Conservation (phyloP, 2,113 vertebrate genomes). For the Myiopsitta monachus region DNA sequence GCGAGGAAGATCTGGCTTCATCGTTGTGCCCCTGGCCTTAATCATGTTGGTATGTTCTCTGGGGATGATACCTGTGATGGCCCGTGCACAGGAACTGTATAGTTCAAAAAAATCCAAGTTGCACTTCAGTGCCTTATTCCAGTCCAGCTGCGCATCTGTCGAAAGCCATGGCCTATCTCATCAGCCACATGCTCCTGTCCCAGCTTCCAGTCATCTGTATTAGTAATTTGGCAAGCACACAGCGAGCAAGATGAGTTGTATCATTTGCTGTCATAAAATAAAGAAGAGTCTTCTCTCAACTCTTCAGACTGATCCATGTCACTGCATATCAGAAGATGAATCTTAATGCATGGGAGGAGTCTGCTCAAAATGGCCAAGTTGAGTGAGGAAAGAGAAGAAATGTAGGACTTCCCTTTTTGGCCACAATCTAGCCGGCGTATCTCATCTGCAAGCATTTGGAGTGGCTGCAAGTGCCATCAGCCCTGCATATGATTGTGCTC, state of each 20-base stretch:
- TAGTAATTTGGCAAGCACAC: not conserved
- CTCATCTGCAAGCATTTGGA: accelerated
- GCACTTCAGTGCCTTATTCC: not conserved
- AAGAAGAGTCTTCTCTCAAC: not conserved
- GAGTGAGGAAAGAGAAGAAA: not conserved
- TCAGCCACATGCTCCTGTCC: not conserved
- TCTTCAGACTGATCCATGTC: not conserved
- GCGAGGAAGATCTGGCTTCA: not conserved
- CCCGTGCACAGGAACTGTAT: not conserved
- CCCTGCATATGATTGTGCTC: not conserved
- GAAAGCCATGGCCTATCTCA: not conserved
- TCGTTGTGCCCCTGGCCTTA: not conserved
- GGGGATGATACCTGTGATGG: not conserved
- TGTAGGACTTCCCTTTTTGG: accelerated
- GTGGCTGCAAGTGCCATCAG: not conserved
- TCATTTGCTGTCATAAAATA: not conserved
- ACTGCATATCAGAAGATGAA: not conserved
- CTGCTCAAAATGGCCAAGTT: not conserved
- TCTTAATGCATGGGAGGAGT: not conserved
- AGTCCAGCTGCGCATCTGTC: not conserved
- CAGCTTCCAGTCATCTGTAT: not conserved
- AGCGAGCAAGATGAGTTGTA: not conserved
- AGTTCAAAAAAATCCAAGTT: not conserved
- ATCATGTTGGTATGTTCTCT: not conserved
- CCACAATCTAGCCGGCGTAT: not conserved